Base-by-base conservation (phyloP, 2,113 vertebrate species). In the Cheirogaleus medius region DNA sequence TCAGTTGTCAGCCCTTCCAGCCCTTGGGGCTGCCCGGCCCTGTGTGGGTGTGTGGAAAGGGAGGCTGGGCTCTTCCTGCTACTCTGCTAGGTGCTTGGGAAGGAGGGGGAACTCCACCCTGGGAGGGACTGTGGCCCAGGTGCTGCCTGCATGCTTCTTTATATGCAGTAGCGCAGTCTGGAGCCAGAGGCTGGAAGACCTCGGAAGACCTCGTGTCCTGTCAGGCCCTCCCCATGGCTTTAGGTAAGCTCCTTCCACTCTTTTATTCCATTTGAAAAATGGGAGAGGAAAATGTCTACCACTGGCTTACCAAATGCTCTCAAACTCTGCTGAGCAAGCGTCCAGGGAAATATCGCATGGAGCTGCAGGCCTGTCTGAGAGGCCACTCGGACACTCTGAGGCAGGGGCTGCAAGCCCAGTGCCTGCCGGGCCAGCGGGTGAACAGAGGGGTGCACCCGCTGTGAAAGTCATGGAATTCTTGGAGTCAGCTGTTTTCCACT, bases 211-310 rank as follows among this genome's bases (percentile, higher is more conserved):
- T 44, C 0, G 2, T 12, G 76, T 54, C 29, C 49, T 44, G 1
- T 27, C 15, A 21, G 56, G 27, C 52, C 29, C 54, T 54, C 47
- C 52, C 44, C 87, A 92, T 85, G 80, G 93, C 87, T 66, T 93
- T 32, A 81, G 95, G 98, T 98, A 98, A 96, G 97, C 37, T 42
- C 73, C 20, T 89, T 82, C 37, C 23, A 58, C 42, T 82, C 77
- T 4, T 76, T 21, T 87, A 87, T 78, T 71, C 27, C 23, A 63
- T 39, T 37, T 64, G 83, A 63, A 92, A 69, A 44, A 17, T 15
- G 32, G 25, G 49, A 20, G 44, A 71, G 37, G 39, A 69, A 91
- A 93, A 39, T 27, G 1, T 52, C 85, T 49, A 25, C 8, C 6
- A 3, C 8, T 68, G 2, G 17, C 52, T 84, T 56, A 18, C 15